phyloP scores from a whole-genome alignment of 2,113 vertebrate genomes.

The Lynx canadensis region DNA sequence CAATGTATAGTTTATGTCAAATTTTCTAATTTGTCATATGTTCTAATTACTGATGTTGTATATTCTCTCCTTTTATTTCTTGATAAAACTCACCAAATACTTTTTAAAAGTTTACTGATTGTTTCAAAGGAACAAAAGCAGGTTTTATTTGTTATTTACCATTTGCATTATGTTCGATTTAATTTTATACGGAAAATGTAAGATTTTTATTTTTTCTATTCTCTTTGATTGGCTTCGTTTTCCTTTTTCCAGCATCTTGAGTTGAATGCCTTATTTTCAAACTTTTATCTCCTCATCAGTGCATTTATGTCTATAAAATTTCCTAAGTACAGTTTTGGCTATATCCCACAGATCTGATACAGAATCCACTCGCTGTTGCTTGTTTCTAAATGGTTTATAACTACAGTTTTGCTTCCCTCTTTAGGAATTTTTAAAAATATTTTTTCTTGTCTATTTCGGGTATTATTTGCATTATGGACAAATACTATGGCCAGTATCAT shows the following conservation, averaged over 20 bases:
- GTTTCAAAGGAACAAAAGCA: not conserved
- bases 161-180: not conserved
- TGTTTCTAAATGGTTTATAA: slow-evolving; percentile 57
- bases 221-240: not conserved
- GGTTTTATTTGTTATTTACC: not conserved
- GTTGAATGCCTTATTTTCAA: slow-evolving; percentile 23
- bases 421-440: slow-evolving; percentile 17
- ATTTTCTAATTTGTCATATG: not conserved
- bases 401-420: not conserved
- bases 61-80: not conserved
- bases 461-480: slow-evolving; percentile 2
- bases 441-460: slow-evolving; percentile 1
- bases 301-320: slow-evolving; percentile 5
- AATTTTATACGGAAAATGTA: not conserved
- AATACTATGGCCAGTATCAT: not conserved
- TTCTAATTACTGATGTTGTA: not conserved
- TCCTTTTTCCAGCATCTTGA: not conserved
- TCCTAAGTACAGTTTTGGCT: slow-evolving; percentile 48
- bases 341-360: not conserved
- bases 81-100: not conserved
- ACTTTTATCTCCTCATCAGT: not conserved
- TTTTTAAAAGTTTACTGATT: slow-evolving; percentile 11
- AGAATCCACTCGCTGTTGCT: not conserved
- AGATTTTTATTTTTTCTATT: not conserved
- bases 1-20: not conserved